A percentile compares a stretch with the other conserved stretches of the same genome.
phyloP scores from a whole-genome alignment of 2,888 invertebrate species.

The Proisotoma minuta region DNA sequence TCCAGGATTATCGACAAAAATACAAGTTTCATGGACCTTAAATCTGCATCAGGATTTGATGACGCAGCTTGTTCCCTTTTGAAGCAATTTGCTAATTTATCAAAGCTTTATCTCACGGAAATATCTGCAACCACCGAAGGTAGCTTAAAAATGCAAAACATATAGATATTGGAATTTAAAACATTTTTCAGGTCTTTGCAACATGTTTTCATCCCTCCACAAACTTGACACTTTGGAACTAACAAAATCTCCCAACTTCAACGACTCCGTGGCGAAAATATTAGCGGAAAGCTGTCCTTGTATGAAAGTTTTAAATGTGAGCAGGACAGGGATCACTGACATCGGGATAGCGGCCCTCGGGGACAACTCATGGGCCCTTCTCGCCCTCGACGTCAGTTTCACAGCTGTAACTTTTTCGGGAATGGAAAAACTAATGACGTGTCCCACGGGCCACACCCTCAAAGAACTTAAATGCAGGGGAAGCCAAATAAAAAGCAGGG shows the following conservation, averaged over 20 bases:
- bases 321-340: constrained; percentile 1
- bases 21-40: not conserved
- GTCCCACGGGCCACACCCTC: constrained; percentile 4
- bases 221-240: constrained; percentile 6
- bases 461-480: constrained; percentile 2
- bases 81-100: not conserved
- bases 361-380: not conserved
- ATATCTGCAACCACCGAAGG: not conserved
- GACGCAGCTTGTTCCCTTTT: not conserved
- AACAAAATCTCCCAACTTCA: constrained; percentile 2
- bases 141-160: not conserved
- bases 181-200: constrained; percentile 3
- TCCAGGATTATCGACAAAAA: not conserved
- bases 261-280: constrained; percentile 6
- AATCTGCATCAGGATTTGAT: not conserved
- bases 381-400: constrained; percentile 12
- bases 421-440: not conserved
- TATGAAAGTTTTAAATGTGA: constrained; percentile 14
- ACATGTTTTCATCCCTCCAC: constrained; percentile 1
- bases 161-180: not conserved
- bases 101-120: not conserved
- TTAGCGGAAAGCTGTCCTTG: constrained; percentile 3
- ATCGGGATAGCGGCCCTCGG: not conserved
- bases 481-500: not conserved
- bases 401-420: constrained; percentile 10